Evolutionary conservation across 2,113 vertebrate genomes (phyloP), one percentile per base, ranked within the genome.

Genomic region (Sprattus sprattus): DNA sequence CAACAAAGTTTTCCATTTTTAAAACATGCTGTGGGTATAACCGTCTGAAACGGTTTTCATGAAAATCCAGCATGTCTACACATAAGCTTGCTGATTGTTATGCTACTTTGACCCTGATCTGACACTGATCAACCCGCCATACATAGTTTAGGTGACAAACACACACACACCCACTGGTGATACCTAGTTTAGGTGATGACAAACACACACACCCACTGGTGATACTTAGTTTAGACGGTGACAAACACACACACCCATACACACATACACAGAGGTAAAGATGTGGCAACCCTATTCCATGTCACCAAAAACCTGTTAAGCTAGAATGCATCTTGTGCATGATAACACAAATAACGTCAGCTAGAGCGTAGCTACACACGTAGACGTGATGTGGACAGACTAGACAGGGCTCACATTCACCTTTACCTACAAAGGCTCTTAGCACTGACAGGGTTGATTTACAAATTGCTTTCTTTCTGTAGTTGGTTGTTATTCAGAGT

Each of bases 251-350:
- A 32, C 28, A 45, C 13, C n/a, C 54, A 22, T 20, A 60, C 18
- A 13, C 71, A 78, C 28, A n/a, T n/a, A 25, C 3, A 25, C 64
- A 67, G 18, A 22, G 18, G 57, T 64, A 71, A 71, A 2, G 13
- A 16, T 78, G 71, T 78, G 71, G 39, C 71, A 78, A 78, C 71
- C 71, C 13, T 78, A 32, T 2, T 78, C 44, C 28, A 78, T 13
- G 71, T 78, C 71, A 78, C 71, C 11, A 78, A 32, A 39, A 78
- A 78, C 71, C 71, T 32, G 71, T 78, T 16, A 32, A 78, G 39
- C n/a, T 15, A 39, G 60, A 50, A 18, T 78, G 22, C 71, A 52
- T 50, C 22, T 28, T 50, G 6, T 32, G 28, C 28, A 64, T 45
- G n/a, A 15, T 71, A 15, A 71, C 25, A 78, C 71, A 78, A 81